Percentiles rank a stretch among this genome's conserved stretches.
phyloP scores from a whole-genome alignment of 2,888 invertebrate genomes.

The Amiota mariae region DNA sequence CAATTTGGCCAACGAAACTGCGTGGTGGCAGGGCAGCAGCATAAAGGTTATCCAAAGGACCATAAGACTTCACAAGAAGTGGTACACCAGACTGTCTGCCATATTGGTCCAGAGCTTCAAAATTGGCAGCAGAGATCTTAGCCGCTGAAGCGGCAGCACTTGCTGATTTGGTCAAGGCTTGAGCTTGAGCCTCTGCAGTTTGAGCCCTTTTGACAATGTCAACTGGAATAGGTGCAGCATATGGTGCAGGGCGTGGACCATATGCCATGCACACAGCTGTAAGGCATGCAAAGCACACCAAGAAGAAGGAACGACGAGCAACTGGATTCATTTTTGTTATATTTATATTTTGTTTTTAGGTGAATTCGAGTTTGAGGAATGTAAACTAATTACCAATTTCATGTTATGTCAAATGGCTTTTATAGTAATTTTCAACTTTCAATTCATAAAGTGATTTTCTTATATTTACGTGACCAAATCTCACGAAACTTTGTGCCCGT shows the following conservation, averaged over 20 bases:
- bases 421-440: conserved; percentile 61
- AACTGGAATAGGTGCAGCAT: conserved; percentile 20
- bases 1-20: conserved; percentile 66
- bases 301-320: conserved; percentile 49
- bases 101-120: conserved; percentile 54
- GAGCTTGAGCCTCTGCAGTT: conserved; percentile 58
- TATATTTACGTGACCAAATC: conserved; percentile 66
- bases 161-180: conserved; percentile 59
- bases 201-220: conserved; percentile 39
- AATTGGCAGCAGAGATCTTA: conserved; percentile 58
- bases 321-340: conserved; percentile 48
- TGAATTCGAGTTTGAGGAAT: conserved; percentile 46
- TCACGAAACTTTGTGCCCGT: conserved; percentile 39
- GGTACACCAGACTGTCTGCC: conserved; percentile 65
- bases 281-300: conserved; percentile 47
- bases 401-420: conserved; percentile 65
- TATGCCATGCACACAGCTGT: conserved; percentile 3
- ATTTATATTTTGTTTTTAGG: conserved; percentile 22
- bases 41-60: conserved; percentile 60
- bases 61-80: conserved; percentile 58
- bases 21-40: conserved; percentile 69
- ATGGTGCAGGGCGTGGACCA: conserved; percentile 38
- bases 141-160: conserved; percentile 66
- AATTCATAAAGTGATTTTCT: conserved; percentile 55
- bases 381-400: conserved; percentile 62